A percentile compares a stretch with the other conserved stretches of the same genome.
phyloP scores from a whole-genome alignment of 2,888 invertebrate species.

The Zaprionus bogoriensis region DNA sequence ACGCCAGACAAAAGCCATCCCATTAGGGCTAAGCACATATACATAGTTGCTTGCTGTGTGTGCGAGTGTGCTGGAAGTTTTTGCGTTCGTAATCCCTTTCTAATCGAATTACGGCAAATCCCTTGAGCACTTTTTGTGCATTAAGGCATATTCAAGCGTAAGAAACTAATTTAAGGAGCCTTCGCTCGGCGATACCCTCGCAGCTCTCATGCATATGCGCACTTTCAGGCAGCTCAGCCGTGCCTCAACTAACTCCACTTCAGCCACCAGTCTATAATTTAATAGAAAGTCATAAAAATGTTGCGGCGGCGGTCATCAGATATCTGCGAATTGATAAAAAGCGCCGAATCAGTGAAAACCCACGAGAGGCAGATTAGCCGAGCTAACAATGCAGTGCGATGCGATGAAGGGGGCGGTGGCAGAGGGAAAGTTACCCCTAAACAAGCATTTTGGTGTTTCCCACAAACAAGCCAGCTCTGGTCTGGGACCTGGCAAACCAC shows the following conservation, averaged over 20 bases:
- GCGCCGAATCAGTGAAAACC: constrained; percentile 60
- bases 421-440: constrained; percentile 56
- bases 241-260: background rate
- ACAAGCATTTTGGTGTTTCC: constrained; percentile 54
- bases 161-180: constrained; percentile 72
- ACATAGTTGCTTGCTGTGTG: background rate
- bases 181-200: constrained; percentile 43
- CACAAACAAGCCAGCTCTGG: constrained; percentile 53
- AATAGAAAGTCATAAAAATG: constrained; percentile 65
- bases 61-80: constrained; percentile 37
- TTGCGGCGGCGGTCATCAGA: constrained; percentile 64
- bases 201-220: constrained; percentile 67
- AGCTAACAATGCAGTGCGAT: constrained; percentile 7
- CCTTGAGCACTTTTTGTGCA: constrained; percentile 65
- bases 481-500: no score
- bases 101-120: constrained; percentile 75
- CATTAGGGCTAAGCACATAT: constrained; percentile 42
- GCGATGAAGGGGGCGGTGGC: background rate
- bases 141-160: constrained; percentile 72
- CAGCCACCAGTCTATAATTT: constrained; percentile 44
- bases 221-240: constrained; percentile 31
- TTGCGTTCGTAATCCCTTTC: constrained; percentile 67
- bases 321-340: constrained; percentile 73
- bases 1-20: constrained; percentile 48
- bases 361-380: constrained; percentile 66